A percentile compares a stretch with the other conserved stretches of the same genome.
Evolutionary conservation across 2,797 vertebrate species (phyloP).

Genomic region (Apogon talboti): DNA sequence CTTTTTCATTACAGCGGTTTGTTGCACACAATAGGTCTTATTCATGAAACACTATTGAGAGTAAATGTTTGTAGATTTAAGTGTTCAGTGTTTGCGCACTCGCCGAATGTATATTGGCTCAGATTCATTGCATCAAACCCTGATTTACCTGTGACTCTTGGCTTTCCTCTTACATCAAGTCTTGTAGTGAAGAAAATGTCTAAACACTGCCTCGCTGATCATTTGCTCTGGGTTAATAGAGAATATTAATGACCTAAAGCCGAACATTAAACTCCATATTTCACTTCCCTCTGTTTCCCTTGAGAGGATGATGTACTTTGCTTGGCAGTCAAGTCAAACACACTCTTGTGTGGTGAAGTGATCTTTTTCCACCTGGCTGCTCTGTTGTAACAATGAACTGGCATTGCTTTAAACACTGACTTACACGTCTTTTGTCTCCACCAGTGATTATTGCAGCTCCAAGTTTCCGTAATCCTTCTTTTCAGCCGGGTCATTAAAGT

Average conservation of each 20-base stretch:
- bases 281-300: neutral
- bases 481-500: constrained; percentile 28
- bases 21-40: constrained; percentile 2
- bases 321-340: neutral
- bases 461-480: constrained; percentile 8
- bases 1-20: constrained; percentile 16
- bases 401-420: neutral
- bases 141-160: neutral
- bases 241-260: neutral
- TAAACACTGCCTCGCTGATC: neutral
- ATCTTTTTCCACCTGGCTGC: constrained; percentile 10
- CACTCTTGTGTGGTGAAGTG: neutral
- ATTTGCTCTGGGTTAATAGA: neutral
- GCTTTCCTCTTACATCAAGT: neutral
- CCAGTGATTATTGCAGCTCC: constrained; percentile 20
- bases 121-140: constrained; percentile 4
- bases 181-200: neutral
- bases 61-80: neutral
- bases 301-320: neutral
- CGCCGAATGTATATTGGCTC: neutral
- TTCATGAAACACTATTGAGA: constrained; percentile 6
- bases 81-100: neutral
- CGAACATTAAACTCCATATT: neutral
- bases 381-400: constrained; percentile 15
- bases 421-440: neutral